Conservation (phyloP, 2,888 invertebrate species). For the Xylota segnis region DNA sequence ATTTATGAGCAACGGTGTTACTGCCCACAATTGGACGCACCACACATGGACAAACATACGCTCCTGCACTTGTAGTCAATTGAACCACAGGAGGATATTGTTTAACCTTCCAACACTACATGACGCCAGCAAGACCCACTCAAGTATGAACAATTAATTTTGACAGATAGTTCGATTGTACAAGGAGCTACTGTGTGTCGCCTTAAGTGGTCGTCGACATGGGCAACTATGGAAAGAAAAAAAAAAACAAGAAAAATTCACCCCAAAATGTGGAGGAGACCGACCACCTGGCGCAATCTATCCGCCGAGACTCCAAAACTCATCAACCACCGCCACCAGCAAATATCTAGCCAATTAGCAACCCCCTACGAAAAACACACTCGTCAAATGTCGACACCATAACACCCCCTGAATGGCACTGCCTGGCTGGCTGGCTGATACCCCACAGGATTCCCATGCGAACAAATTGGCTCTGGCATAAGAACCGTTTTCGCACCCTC, state of each 20-base stretch:
- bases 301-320: conserved; percentile 29
- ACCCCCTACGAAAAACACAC: conserved; percentile 55
- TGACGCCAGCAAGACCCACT: conserved; percentile 16
- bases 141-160: conserved; percentile 58
- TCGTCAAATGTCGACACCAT: conserved; percentile 75
- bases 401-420: not conserved
- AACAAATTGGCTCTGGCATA: conserved; percentile 73
- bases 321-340: conserved; percentile 32
- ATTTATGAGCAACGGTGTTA: conserved; percentile 59
- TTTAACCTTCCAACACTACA: conserved; percentile 23
- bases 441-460: conserved; percentile 34
- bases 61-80: conserved; percentile 37
- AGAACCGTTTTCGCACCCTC: conserved; percentile 73
- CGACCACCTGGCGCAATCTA: conserved; percentile 60
- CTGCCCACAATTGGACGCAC: conserved; percentile 7
- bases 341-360: conserved; percentile 71
- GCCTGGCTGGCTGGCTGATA: not conserved
- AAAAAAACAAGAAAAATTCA: too few relatives aligned
- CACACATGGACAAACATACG: too few relatives aligned
- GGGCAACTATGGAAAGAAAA: conserved; percentile 6
- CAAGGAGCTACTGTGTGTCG: too few relatives aligned
- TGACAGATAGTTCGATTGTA: conserved; percentile 25
- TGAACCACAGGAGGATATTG: conserved; percentile 45
- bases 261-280: conserved; percentile 25
- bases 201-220: not conserved